A percentile compares a stretch with the other conserved stretches of the same genome.
Conservation (phyloP, 2,888 invertebrate species). For the Agriopis marginaria region DNA sequence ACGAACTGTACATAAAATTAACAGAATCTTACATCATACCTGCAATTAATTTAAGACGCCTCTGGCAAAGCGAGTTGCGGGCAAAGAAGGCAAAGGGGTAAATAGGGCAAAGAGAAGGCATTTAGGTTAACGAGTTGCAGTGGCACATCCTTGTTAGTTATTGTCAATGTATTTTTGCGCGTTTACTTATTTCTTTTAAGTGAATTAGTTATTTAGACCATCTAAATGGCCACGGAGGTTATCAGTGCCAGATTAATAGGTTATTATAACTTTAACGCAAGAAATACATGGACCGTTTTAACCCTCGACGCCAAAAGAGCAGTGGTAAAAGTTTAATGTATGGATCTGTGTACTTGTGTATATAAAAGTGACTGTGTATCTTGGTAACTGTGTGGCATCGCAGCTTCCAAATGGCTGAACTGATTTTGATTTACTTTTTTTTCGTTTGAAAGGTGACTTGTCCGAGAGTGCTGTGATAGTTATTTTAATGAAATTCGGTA, state of each 20-base stretch:
- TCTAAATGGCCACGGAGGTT: not conserved
- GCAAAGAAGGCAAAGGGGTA: slow-evolving; percentile 28
- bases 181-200: no score
- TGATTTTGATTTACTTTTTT: no score
- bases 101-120: slow-evolving; percentile 37
- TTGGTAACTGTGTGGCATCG: no score
- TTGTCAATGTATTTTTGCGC: slow-evolving; percentile 23
- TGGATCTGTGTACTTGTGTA: no score
- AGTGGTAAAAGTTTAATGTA: no score
- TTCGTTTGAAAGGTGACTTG: no score
- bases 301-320: no score
- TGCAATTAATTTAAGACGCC: slow-evolving; percentile 39
- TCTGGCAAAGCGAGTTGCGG: slow-evolving; percentile 9
- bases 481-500: no score
- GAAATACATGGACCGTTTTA: no score
- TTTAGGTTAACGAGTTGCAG: slow-evolving; percentile 61
- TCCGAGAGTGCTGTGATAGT: no score
- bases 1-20: slow-evolving; percentile 21
- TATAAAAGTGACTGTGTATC: no score
- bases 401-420: no score
- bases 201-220: not conserved
- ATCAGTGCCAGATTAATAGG: not conserved
- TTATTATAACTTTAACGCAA: not conserved
- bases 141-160: slow-evolving; percentile 37
- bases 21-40: slow-evolving; percentile 30